Percentiles rank a stretch among this genome's conserved stretches.
These are phyloP conservation scores for Mastacembelus armatus DNA, from an alignment of 2,797 vertebrate species.

Conservation along the genomic window DNA sequence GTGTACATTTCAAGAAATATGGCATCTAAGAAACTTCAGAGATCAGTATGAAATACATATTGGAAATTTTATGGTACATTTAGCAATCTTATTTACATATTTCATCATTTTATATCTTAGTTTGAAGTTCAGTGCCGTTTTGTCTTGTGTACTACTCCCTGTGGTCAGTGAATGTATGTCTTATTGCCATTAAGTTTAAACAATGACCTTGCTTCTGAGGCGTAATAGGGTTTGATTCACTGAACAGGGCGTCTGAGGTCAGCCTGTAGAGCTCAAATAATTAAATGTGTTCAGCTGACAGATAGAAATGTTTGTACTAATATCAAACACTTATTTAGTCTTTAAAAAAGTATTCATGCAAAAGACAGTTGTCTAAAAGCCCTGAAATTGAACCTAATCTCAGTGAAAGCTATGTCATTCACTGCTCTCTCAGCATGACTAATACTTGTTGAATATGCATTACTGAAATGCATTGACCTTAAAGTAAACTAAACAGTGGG, in stretches of 20 bases:
- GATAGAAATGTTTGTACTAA: not conserved
- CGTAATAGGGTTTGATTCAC: not conserved
- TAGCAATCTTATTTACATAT: not conserved
- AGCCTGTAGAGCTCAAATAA: conserved; percentile 1
- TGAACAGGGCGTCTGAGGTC: not conserved
- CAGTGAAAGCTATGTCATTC: no score
- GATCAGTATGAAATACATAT: conserved; percentile 28
- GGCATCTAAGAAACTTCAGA: conserved; percentile 1
- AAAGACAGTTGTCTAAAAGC: no score
- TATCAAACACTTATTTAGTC: not conserved
- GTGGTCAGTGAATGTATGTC: conserved; percentile 12
- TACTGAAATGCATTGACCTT: no score
- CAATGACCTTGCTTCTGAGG: not conserved
- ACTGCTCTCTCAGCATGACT: no score
- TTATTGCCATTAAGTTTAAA: conserved; percentile 2
- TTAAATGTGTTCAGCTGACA: not conserved
- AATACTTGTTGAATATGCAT: no score
- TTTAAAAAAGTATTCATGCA: not conserved
- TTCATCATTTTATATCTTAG: no score
- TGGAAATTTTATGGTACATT: not conserved
- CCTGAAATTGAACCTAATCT: not conserved
- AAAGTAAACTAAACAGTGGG: no score
- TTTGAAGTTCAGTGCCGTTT: not conserved
- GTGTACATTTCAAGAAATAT: conserved; percentile 13
- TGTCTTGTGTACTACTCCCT: not conserved